A percentile compares a stretch with the other conserved stretches of the same genome.
Conservation (phyloP, 2,797 vertebrate species). For the Thalassophryne amazonica region DNA sequence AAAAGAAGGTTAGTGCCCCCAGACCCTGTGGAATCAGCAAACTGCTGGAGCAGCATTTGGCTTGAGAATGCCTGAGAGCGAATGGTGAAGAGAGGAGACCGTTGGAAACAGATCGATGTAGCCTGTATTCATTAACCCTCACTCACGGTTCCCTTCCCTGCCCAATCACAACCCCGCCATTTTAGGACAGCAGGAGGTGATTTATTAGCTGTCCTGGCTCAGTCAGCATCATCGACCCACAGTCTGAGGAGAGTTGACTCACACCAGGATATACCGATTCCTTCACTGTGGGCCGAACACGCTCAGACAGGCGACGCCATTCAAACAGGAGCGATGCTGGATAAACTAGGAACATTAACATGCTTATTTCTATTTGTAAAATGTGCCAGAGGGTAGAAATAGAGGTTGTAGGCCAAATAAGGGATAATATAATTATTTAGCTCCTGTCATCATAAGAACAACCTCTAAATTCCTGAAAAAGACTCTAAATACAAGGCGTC, state of each 20-base stretch:
- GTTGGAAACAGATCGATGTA: constrained; percentile 72
- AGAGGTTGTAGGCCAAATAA: not conserved
- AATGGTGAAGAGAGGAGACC: constrained; percentile 48
- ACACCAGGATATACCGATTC: constrained; percentile 65
- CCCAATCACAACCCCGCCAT: constrained; percentile 71
- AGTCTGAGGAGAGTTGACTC: constrained; percentile 72
- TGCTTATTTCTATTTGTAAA: constrained; percentile 13
- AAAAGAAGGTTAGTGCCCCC: no score
- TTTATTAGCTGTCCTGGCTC: constrained; percentile 80
- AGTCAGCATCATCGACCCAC: constrained; percentile 76
- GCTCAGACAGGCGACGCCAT: constrained; percentile 34
- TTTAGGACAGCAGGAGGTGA: constrained; percentile 75
- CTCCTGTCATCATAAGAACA: not conserved
- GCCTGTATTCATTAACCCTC: constrained; percentile 80
- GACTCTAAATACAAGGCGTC: not conserved
- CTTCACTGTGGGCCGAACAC: constrained; percentile 58
- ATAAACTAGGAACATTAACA: constrained; percentile 15
- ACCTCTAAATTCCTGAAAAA: not conserved
- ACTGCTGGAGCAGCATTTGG: constrained; percentile 76
- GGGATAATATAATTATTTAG: no score
- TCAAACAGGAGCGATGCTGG: constrained; percentile 27
- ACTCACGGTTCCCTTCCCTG: constrained; percentile 70
- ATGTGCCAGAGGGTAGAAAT: not conserved
- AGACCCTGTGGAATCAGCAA: constrained; percentile 73
- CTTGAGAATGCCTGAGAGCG: constrained; percentile 56